Conservation (phyloP, 30 jellyfish, hydroid and myxozoan genomes). For the Phacellophora camtschatica region DNA sequence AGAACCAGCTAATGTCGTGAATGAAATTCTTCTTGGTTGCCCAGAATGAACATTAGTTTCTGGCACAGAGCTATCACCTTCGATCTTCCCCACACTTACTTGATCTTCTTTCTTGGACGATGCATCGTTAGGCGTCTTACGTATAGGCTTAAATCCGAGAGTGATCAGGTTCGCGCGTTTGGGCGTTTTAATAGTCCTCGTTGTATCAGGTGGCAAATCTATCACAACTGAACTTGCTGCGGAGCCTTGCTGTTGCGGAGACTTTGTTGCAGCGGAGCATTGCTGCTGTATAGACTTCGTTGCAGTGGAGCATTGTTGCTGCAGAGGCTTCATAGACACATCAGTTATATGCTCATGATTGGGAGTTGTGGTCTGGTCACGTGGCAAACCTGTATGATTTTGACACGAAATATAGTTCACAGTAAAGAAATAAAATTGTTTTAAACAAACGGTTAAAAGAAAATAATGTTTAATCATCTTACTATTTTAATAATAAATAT, state of each 20-base stretch:
- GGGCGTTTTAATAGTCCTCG: slow-evolving; percentile 45
- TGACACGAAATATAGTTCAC: no score
- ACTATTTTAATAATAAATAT: no score
- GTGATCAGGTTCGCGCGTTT: slow-evolving; percentile 72
- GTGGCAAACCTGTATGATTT: no score
- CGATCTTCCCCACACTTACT: not conserved
- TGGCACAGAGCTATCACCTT: not conserved
- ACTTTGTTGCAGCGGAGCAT: no score
- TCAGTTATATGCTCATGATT: no score
- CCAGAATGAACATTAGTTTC: not conserved
- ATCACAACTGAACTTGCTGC: not conserved
- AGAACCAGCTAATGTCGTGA: not conserved
- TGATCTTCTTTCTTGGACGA: not conserved
- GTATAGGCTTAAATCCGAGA: slow-evolving; percentile 52
- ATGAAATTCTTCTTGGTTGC: not conserved
- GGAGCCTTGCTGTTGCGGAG: not conserved
- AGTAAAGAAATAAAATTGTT: no score
- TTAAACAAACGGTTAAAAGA: no score
- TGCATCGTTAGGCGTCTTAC: slow-evolving; percentile 35
- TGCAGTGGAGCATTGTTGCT: no score
- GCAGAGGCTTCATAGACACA: not conserved
- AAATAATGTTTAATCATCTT: no score
- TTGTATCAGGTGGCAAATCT: not conserved
- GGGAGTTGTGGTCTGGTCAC: no score
- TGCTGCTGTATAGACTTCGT: not conserved